Evolutionary conservation across 2,113 vertebrate genomes (phyloP), one percentile per base, ranked within the genome.

Genomic region (Heterocephalus glaber): DNA sequence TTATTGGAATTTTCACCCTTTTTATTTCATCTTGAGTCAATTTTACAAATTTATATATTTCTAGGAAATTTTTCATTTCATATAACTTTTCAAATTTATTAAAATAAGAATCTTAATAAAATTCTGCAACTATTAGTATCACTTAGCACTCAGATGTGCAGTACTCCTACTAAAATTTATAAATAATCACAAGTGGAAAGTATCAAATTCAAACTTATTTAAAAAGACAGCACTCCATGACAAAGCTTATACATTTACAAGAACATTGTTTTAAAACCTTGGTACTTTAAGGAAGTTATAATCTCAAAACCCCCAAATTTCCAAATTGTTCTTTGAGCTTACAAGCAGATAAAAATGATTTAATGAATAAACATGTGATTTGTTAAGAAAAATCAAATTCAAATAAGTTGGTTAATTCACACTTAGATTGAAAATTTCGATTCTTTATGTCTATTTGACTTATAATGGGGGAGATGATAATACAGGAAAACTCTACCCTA

Each of bases 201-300:
- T 22, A 24, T 56, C 52, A 10, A 80, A 47, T 19, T 56, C 35
- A 80, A 56, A 54, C 20, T 38, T 79, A n/a, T 26, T 5, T 38
- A 56, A 58, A 9, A 38, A 81, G 56, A 38, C 33, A 81, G 35
- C 11, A 81, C 19, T 80, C n/a, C 4, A 19, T 81, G 33, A 58
- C 35, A 38, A 81, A 56, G 20, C 4, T 7, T 56, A 19, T 11
- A 80, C 54, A 35, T 54, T 54, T 80, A 20, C 33, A 80, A 80
- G 77, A 80, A 56, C 3, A 1, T 20, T 81, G 38, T 98, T 97
- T 98, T 98, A 96, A 98, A 98, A 98, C 97, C 98, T 98, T 98
- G 98, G 98, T 98, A 98, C 97, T 98, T 81, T 98, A 97, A 98
- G 97, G 98, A 95, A 98, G 98, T 95, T 96, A 96, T 96, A 97